A percentile compares a stretch with the other conserved stretches of the same genome.
phyloP scores from a whole-genome alignment of 2,797 vertebrate species.

The Semaprochilodus insignis region DNA sequence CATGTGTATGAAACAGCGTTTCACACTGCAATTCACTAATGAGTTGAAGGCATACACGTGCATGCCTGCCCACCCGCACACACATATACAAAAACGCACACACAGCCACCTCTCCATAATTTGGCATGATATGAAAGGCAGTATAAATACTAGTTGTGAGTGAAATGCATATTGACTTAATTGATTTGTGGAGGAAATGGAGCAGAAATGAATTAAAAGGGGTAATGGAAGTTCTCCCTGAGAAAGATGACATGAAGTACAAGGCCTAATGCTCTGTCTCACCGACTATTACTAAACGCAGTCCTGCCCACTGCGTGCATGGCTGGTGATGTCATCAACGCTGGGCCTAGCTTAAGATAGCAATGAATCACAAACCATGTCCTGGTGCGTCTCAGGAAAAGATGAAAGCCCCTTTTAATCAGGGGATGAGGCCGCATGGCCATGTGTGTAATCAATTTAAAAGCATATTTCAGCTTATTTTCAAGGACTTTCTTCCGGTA shows the following conservation, averaged over 20 bases:
- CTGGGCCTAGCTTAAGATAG: conserved; percentile 11
- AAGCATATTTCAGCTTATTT: neutral
- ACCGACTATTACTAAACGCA: conserved; percentile 30
- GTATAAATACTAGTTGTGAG: conserved; percentile 33
- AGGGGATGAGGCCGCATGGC: neutral
- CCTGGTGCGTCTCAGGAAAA: neutral
- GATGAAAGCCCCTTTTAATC: conserved; percentile 4
- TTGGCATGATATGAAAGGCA: conserved; percentile 40
- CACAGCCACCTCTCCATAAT: conserved; percentile 31
- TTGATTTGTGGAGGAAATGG: conserved; percentile 56
- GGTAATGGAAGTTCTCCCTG: conserved; percentile 36
- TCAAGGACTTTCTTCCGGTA: neutral
- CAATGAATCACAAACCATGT: conserved; percentile 15
- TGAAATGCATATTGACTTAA: conserved; percentile 51
- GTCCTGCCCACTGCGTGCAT: conserved; percentile 1
- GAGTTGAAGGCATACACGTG: neutral
- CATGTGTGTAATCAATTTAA: conserved; percentile 16
- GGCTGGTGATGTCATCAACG: conserved; percentile 47
- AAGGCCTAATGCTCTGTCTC: conserved; percentile 2
- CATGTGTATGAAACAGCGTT: conserved; percentile 24
- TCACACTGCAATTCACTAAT: conserved; percentile 16
- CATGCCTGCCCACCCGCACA: neutral
- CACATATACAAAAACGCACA: conserved; percentile 2
- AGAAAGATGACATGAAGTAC: conserved; percentile 30
- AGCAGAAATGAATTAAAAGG: conserved; percentile 52